Percentiles rank a stretch among this genome's conserved stretches.
Conservation (phyloP, 2,113 vertebrate genomes). For the Mystacornis crossleyi region DNA sequence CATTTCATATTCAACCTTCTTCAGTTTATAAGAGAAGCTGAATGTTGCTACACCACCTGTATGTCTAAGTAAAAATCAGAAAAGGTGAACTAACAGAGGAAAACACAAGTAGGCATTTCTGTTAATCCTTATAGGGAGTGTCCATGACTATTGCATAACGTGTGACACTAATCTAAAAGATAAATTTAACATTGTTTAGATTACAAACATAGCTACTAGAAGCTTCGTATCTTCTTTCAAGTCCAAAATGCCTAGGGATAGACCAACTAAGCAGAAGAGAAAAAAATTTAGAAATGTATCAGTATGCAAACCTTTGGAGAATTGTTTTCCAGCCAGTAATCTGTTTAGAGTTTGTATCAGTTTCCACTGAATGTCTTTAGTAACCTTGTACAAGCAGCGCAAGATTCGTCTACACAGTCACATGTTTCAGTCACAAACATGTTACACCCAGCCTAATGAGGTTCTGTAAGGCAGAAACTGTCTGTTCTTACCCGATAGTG, state of each 20-base stretch:
- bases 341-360: not conserved
- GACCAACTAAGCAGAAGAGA: not conserved
- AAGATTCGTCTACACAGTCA: not conserved
- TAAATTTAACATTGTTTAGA: not conserved
- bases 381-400: not conserved
- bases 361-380: not conserved
- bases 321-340: not conserved
- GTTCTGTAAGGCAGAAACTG: not conserved
- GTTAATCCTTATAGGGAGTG: not conserved
- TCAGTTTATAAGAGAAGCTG: not conserved
- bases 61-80: too few relatives aligned
- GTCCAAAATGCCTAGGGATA: not conserved
- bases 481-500: constrained; percentile 83
- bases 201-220: not conserved
- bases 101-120: not conserved
- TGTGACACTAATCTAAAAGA: not conserved
- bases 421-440: not conserved
- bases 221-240: not conserved
- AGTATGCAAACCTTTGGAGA: not conserved
- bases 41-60: not conserved
- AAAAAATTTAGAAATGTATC: not conserved
- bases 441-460: not conserved
- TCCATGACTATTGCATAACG: not conserved
- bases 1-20: not conserved
- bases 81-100: not conserved